Conservation (phyloP, 2,888 invertebrate genomes). For the Pyrrhia umbra region DNA sequence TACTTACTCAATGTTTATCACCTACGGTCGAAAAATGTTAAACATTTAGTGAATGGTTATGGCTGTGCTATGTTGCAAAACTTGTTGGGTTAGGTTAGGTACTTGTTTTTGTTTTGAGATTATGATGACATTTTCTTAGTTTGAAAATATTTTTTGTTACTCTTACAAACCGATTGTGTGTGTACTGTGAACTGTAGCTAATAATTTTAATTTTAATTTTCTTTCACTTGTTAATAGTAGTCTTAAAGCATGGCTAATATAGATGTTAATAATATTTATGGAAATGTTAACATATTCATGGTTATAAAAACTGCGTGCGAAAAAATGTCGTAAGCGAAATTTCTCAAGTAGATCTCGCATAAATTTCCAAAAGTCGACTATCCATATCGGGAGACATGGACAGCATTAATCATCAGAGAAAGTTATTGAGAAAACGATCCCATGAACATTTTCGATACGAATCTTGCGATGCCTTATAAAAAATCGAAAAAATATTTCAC, state of each 20-base stretch:
- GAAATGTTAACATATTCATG: not conserved
- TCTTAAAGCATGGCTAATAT: not conserved
- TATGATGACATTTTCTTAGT: not conserved
- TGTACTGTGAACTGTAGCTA: too few relatives aligned
- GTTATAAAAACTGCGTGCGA: conserved; percentile 8
- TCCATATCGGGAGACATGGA: conserved; percentile 46
- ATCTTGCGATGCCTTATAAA: conserved; percentile 16
- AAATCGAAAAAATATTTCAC: conserved; percentile 25
- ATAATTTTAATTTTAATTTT: too few relatives aligned
- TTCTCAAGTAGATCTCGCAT: conserved; percentile 18
- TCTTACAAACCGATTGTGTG: too few relatives aligned
- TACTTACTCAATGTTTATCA: conserved; percentile 53
- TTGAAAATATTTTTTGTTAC: not conserved
- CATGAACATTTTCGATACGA: conserved; percentile 23
- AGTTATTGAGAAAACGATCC: conserved; percentile 50
- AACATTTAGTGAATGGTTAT: conserved; percentile 33
- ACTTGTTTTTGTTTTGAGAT: conserved; percentile 5
- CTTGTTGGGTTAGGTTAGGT: conserved; percentile 16
- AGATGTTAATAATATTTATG: conserved; percentile 30
- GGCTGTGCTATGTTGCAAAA: conserved; percentile 19
- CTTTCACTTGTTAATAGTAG: conserved; percentile 3
- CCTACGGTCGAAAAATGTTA: conserved; percentile 34
- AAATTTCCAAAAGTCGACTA: conserved; percentile 44
- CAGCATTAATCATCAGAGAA: conserved; percentile 51
- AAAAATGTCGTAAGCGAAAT: conserved; percentile 36